Conservation (phyloP, 2,888 invertebrate genomes). For the Cosmia pyralina region DNA sequence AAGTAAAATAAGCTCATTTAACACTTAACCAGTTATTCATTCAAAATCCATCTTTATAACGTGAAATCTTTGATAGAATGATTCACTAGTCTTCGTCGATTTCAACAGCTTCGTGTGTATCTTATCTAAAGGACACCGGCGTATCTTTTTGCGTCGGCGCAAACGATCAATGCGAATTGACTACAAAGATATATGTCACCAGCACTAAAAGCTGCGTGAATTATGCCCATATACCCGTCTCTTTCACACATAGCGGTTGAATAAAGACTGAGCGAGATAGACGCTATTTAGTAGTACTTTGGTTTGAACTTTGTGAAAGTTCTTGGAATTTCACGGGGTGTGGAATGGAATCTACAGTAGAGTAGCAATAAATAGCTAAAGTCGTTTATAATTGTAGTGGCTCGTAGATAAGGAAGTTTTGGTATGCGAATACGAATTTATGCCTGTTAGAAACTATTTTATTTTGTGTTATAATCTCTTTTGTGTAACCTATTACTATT, state of each 20-base stretch:
- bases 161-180: slow-evolving; percentile 77
- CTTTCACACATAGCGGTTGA: slow-evolving; percentile 58
- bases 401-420: slow-evolving; percentile 51
- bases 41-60: slow-evolving; percentile 3
- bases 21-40: neutral
- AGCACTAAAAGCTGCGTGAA: slow-evolving; percentile 81
- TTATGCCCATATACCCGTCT: slow-evolving; percentile 72
- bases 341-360: slow-evolving; percentile 56
- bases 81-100: slow-evolving; percentile 31
- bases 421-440: slow-evolving; percentile 51
- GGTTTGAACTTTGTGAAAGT: slow-evolving; percentile 66
- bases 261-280: slow-evolving; percentile 58
- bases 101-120: slow-evolving; percentile 45
- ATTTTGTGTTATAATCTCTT: slow-evolving; percentile 32
- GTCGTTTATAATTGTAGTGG: slow-evolving; percentile 55
- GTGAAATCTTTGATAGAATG: slow-evolving; percentile 27
- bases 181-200: slow-evolving; percentile 81
- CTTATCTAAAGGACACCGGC: slow-evolving; percentile 66
- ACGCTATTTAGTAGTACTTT: slow-evolving; percentile 55
- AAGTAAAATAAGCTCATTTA: neutral
- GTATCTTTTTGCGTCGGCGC: slow-evolving; percentile 80
- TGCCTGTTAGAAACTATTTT: slow-evolving; percentile 35
- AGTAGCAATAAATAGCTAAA: slow-evolving; percentile 60
- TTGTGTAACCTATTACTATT: slow-evolving; percentile 16
- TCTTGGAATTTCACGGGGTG: slow-evolving; percentile 58